These are phyloP conservation scores for Magallana ariakensis DNA, from an alignment of 1,140 invertebrate genomes.

Conservation along the genomic window DNA sequence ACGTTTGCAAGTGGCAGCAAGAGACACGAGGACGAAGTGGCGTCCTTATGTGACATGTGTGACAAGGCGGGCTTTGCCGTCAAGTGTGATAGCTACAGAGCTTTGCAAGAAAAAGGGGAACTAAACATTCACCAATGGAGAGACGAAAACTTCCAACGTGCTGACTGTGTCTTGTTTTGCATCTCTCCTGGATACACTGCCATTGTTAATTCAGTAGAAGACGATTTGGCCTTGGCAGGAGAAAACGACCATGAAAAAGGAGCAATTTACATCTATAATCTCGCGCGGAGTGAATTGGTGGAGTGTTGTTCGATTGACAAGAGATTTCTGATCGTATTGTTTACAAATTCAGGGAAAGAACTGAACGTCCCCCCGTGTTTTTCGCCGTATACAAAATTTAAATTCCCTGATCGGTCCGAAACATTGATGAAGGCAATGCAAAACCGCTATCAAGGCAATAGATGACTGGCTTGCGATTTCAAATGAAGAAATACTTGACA, in stretches of 20 bases:
- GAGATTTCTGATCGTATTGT: neutral
- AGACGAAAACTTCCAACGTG: neutral
- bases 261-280: slow-evolving; percentile 3
- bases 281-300: neutral
- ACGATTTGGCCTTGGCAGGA: neutral
- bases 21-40: neutral
- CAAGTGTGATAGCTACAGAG: neutral
- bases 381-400: slow-evolving; percentile 11
- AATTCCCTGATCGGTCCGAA: neutral
- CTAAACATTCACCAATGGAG: slow-evolving; percentile 6
- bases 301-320: neutral
- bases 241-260: neutral
- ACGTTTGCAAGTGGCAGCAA: neutral
- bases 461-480: too few relatives aligned
- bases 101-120: neutral
- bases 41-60: neutral
- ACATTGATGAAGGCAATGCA: neutral
- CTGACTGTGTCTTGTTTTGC: neutral
- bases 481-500: too few relatives aligned
- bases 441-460: neutral
- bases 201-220: neutral
- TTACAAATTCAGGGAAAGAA: neutral
- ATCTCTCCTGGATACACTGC: neutral
- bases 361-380: neutral
- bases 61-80: neutral